phyloP scores from a whole-genome alignment of 2,113 vertebrate genomes.

The Ardeotis arabs region DNA sequence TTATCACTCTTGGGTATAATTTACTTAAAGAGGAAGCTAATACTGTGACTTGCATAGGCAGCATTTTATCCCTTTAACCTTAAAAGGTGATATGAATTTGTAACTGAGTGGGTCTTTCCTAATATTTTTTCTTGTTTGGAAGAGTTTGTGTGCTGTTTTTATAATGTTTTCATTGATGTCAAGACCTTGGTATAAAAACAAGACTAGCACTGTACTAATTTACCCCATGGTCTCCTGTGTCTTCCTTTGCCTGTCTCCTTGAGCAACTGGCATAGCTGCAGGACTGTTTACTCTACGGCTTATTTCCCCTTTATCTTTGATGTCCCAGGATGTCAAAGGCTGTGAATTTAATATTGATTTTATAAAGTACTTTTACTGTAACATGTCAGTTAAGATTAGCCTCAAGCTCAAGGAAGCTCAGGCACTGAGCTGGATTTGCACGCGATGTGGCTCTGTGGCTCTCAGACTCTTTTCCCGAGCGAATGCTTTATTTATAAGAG shows the following conservation, averaged over 20 bases:
- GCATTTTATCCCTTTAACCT: constrained; percentile 10
- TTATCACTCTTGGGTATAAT: background rate
- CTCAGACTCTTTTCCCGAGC: constrained; percentile 76
- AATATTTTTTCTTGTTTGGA: constrained; percentile 70
- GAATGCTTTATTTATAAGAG: constrained; percentile 86
- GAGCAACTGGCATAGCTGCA: constrained; percentile 80
- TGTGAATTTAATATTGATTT: constrained; percentile 99
- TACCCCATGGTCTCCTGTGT: constrained; percentile 73
- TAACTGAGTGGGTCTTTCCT: constrained; percentile 26
- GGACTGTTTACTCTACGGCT: constrained; percentile 88
- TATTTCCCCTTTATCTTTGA: constrained; percentile 90
- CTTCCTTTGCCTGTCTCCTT: constrained; percentile 67
- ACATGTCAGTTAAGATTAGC: constrained; percentile 93
- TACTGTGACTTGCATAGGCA: background rate
- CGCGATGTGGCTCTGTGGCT: constrained; percentile 84
- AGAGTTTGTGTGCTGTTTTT: constrained; percentile 84
- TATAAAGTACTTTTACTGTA: constrained; percentile 99
- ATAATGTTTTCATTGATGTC: constrained; percentile 94
- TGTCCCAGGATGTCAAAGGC: constrained; percentile 89
- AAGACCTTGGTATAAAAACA: constrained; percentile 89
- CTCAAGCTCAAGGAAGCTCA: constrained; percentile 83
- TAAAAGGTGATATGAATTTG: constrained; percentile 25
- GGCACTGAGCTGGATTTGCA: constrained; percentile 90
- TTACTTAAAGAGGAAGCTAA: background rate
- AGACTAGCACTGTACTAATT: constrained; percentile 84